Percentiles rank a stretch among this genome's conserved stretches.
phyloP scores from a whole-genome alignment of 2,797 vertebrate genomes.

The Taenioides sp. region DNA sequence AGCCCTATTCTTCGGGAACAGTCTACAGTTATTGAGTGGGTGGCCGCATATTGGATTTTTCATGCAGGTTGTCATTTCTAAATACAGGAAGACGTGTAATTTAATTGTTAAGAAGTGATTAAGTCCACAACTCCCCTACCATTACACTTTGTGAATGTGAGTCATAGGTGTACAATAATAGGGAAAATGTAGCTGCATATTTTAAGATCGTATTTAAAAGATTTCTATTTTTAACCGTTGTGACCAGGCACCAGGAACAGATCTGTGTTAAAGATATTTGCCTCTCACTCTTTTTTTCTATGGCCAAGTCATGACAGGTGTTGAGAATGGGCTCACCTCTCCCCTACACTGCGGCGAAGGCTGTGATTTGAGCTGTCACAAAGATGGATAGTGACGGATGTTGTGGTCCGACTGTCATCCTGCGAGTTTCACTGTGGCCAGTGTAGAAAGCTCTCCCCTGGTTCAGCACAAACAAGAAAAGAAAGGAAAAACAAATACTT shows the following conservation, averaged over 20 bases:
- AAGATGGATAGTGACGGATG: slow-evolving; percentile 63
- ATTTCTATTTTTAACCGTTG: slow-evolving; percentile 47
- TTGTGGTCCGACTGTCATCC: slow-evolving; percentile 45
- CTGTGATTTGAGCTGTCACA: slow-evolving; percentile 20
- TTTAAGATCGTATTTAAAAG: not conserved
- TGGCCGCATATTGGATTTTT: slow-evolving; percentile 25
- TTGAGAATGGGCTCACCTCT: slow-evolving; percentile 54
- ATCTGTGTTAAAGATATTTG: slow-evolving; percentile 32
- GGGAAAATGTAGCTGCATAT: not conserved
- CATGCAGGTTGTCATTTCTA: slow-evolving; percentile 41
- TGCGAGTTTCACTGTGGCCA: slow-evolving; percentile 50
- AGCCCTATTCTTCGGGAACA: slow-evolving; percentile 24
- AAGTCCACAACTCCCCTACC: slow-evolving; percentile 3
- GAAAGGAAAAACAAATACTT: slow-evolving; percentile 70
- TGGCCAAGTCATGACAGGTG: slow-evolving; percentile 57
- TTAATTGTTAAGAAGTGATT: slow-evolving; percentile 9
- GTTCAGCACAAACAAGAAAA: slow-evolving; percentile 53
- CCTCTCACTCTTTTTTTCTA: slow-evolving; percentile 44
- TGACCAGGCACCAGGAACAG: slow-evolving; percentile 38
- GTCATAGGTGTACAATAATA: not conserved
- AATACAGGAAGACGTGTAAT: slow-evolving; percentile 19
- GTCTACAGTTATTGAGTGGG: slow-evolving; percentile 17
- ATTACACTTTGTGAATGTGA: slow-evolving; percentile 7
- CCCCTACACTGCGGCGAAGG: slow-evolving; percentile 24
- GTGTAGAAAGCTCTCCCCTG: slow-evolving; percentile 41